phyloP scores from a whole-genome alignment of 1,140 invertebrate species.

The Oryzaephilus surinamensis region DNA sequence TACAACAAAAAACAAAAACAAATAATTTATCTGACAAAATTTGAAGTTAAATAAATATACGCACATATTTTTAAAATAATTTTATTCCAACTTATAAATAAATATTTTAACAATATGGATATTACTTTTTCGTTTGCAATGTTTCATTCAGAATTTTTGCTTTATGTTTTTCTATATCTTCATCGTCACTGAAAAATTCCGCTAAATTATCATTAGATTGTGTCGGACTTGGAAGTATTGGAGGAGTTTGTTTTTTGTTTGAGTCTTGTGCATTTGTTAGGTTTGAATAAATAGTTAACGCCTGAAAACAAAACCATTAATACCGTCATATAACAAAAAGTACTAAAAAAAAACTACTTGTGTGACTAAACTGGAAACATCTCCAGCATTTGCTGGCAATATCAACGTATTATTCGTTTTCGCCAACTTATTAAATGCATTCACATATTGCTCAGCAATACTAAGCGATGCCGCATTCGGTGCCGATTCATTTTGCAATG shows the following conservation, averaged over 20 bases:
- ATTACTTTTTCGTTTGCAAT: no score
- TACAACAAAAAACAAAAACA: slow-evolving; percentile 3
- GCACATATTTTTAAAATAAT: no score
- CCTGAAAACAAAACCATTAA: slow-evolving; percentile 42
- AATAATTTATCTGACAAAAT: slow-evolving; percentile 2
- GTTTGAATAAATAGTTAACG: slow-evolving; percentile 58
- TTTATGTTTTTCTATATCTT: slow-evolving; percentile 30
- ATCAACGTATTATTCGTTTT: slow-evolving; percentile 92
- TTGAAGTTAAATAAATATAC: slow-evolving; percentile 2
- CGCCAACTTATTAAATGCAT: slow-evolving; percentile 86
- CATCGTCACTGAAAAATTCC: slow-evolving; percentile 49
- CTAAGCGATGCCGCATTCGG: slow-evolving; percentile 83
- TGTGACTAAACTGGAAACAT: slow-evolving; percentile 72
- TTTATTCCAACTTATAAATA: no score
- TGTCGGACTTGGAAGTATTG: slow-evolving; percentile 41
- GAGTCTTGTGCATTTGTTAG: slow-evolving; percentile 36
- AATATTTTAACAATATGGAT: no score
- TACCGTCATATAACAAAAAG: no score
- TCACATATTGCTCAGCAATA: slow-evolving; percentile 91
- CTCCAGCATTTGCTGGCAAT: slow-evolving; percentile 79
- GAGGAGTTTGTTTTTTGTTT: slow-evolving; percentile 49
- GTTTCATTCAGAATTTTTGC: slow-evolving; percentile 4
- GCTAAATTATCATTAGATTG: slow-evolving; percentile 30
- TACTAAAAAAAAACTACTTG: slow-evolving; percentile 54
- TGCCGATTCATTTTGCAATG: slow-evolving; percentile 51